Evolutionary conservation across 2,888 invertebrate genomes (phyloP), one percentile per base, ranked within the genome.

Genomic region (Drosophila neonasuta): DNA sequence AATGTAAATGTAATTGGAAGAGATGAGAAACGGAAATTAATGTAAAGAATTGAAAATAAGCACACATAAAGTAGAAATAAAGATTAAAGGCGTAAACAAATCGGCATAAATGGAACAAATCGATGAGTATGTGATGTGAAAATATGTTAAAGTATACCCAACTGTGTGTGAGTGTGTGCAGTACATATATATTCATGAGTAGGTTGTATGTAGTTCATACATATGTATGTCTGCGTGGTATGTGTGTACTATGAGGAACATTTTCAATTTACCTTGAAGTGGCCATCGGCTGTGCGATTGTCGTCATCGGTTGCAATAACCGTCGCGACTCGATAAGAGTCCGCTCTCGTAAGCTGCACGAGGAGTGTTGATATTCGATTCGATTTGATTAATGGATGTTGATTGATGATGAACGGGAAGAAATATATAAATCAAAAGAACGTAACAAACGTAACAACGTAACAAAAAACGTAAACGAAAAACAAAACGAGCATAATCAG

Each of bases 241-340:
- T 30, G 44, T 34, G 8, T 66, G 44, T 61, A 24, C 1, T 20
- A 17, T 24, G 63, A 34, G 52, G 52, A 69, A 65, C 57, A n/a
- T 44, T 59, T 65, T 70, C 44, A 72, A 74, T 79, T 89, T 91
- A 97, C 97, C 96, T 97, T 97, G 91, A 94, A 95, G 93, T 95
- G 95, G 92, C 97, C 97, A 93, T 97, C 97, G 88, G 97, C 97
- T 83, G 97, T 97, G 93, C 95, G 96, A 95, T 97, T 97, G 94
- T 97, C 98, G 92, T 97, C 97, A 93, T 96, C 95, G 92, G 96
- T 93, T 92, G 95, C 93, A 88, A 97, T 95, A 92, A 97, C 95
- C 91, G 98, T 98, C 88, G 98, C 98, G 93, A 97, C 97, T 92
- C 98, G 95, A 94, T 99, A 99, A 92, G 98, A 98, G 93, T 98